Percentiles rank a stretch among this genome's conserved stretches.
Conservation (phyloP, 2,113 vertebrate genomes). For the Microcebus jonahi region DNA sequence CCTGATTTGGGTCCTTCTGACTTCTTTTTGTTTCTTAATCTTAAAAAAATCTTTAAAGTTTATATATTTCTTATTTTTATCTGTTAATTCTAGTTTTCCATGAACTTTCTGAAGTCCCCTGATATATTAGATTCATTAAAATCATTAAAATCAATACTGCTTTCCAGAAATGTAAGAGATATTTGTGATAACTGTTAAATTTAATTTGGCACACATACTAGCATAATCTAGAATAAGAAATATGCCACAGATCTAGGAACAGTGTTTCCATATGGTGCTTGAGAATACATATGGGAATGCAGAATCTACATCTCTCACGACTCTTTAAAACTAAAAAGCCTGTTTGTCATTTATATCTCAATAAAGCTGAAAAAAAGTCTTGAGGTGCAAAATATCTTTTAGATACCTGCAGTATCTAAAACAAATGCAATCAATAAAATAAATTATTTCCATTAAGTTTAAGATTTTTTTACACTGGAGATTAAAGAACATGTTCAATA, state of each 20-base stretch:
- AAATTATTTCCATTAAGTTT: conserved; percentile 40
- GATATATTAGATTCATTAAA: neutral
- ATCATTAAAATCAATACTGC: conserved; percentile 41
- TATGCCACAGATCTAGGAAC: neutral
- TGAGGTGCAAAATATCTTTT: conserved; percentile 62
- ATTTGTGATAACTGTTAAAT: conserved; percentile 10
- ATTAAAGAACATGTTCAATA: neutral
- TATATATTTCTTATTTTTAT: too few relatives aligned
- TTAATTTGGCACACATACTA: conserved; percentile 5
- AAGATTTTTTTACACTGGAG: neutral
- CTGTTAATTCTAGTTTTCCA: too few relatives aligned
- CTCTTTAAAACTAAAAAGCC: conserved; percentile 36
- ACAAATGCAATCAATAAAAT: conserved; percentile 38
- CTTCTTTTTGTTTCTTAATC: too few relatives aligned
- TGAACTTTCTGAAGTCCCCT: too few relatives aligned
- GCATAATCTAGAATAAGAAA: conserved; percentile 5
- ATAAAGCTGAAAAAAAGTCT: conserved; percentile 28
- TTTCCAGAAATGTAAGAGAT: neutral
- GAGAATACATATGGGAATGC: conserved; percentile 38
- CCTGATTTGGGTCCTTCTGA: too few relatives aligned
- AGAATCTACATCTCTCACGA: conserved; percentile 56
- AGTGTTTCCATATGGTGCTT: conserved; percentile 66
- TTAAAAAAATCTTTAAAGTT: too few relatives aligned
- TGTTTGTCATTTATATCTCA: neutral
- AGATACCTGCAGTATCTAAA: conserved; percentile 67